A percentile compares a stretch with the other conserved stretches of the same genome.
phyloP scores from a whole-genome alignment of 2,113 vertebrate species.

The Narcine bancroftii region DNA sequence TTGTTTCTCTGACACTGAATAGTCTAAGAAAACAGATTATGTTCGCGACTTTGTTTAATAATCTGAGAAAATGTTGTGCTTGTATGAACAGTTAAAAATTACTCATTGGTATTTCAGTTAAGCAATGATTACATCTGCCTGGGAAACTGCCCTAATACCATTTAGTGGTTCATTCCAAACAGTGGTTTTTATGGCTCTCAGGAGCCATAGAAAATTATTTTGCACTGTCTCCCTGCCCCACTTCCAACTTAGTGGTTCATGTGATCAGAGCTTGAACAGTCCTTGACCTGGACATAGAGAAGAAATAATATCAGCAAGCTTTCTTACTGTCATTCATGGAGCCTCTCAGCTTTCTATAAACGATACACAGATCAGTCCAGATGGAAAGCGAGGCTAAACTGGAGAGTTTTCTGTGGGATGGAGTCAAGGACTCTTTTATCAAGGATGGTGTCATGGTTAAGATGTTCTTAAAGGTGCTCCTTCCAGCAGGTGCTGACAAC shows the following conservation, averaged over 20 bases:
- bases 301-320: neutral
- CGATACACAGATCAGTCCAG: neutral
- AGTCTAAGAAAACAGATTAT: neutral
- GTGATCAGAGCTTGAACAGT: too few relatives aligned
- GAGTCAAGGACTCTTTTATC: too few relatives aligned
- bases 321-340: neutral
- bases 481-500: too few relatives aligned
- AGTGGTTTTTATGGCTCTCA: neutral
- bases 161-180: neutral
- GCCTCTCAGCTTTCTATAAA: neutral
- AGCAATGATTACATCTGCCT: neutral
- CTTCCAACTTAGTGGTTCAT: neutral
- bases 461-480: too few relatives aligned
- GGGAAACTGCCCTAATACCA: neutral
- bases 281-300: neutral
- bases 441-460: too few relatives aligned
- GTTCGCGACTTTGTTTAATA: conserved; percentile 13
- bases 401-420: too few relatives aligned
- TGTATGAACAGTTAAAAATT: neutral
- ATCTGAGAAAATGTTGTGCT: neutral
- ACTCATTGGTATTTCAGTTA: neutral
- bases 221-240: neutral
- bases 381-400: too few relatives aligned
- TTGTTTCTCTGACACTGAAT: neutral
- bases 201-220: neutral